Conservation (phyloP, 2,888 invertebrate genomes). For the Dugesia japonica region DNA sequence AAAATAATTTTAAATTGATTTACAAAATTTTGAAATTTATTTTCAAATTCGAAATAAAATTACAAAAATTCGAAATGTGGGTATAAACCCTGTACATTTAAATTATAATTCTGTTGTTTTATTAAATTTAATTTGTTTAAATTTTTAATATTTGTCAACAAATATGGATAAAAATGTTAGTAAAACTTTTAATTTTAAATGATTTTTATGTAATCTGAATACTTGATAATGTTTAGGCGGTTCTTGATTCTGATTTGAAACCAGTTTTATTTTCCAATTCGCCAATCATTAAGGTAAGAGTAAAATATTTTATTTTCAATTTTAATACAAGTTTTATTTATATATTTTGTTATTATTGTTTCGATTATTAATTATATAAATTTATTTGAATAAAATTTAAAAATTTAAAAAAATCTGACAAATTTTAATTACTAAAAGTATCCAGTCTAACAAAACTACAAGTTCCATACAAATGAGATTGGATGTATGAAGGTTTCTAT, state of each 20-base stretch:
- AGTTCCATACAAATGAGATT: conserved; percentile 9
- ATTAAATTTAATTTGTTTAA: background rate
- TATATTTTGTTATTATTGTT: background rate
- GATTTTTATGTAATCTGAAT: background rate
- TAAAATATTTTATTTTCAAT: background rate
- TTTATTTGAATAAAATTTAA: background rate
- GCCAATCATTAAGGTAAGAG: background rate
- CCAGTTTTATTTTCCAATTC: background rate
- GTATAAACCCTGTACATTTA: no score
- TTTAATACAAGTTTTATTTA: background rate
- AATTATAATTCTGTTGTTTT: no score
- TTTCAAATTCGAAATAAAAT: no score
- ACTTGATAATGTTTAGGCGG: no score
- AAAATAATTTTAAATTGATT: no score
- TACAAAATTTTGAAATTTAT: no score
- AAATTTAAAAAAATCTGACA: background rate
- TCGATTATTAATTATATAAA: background rate
- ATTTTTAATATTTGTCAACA: background rate
- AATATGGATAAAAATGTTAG: conserved; percentile 15
- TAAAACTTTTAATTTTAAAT: background rate
- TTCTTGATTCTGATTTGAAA: background rate
- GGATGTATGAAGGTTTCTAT: background rate
- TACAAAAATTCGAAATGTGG: no score
- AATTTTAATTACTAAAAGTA: conserved; percentile 20
- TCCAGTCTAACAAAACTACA: conserved; percentile 13